Evolutionary conservation across 2,888 invertebrate genomes (phyloP), one percentile per base, ranked within the genome.

Genomic region (Tuta absoluta): DNA sequence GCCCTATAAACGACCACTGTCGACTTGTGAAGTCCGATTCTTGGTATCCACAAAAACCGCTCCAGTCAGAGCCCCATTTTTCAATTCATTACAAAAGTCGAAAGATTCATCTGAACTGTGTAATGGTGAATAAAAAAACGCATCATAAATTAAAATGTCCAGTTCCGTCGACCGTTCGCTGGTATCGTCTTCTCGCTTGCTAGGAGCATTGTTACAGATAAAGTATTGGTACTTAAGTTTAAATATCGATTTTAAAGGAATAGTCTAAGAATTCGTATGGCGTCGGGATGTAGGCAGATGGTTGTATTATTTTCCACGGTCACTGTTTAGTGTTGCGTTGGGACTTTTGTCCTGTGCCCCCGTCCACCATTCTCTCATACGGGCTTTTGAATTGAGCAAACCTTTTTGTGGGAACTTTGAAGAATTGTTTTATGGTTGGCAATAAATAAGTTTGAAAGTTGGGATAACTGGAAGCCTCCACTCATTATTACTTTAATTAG

Each of bases 21-120:
- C 91, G 82, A 87, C 89, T 86, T 89, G 90, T 91, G 90, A 86
- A 89, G 91, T 91, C 91, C 85, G 79, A 81, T 91, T 91, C 91
- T 84, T 78, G 80, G 91, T 89, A 91, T 77, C 81, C 79, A 87
- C 87, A 89, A 88, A 87, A 86, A 86, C 82, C 74, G 72, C 81
- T 80, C 81, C 78, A 85, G 77, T 76, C 78, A 76, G 80, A 82
- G 79, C 79, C 78, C 85, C 82, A 90, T 91, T 86, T 86, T 87
- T 87, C 89, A 89, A 87, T 89, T 85, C 87, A 88, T 87, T 86
- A 87, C 86, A 87, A 86, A 85, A 89, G 85, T 86, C 81, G 77
- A 86, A 82, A 89, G 89, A 89, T 88, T 86, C 90, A 86, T 90
- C 87, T 85, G 82, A 83, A 84, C 85, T 84, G 80, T 79, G 83